Evolutionary conservation across 2,797 vertebrate species (phyloP), one percentile per base, ranked within the genome.

Genomic region (Sebastiscus tertius): DNA sequence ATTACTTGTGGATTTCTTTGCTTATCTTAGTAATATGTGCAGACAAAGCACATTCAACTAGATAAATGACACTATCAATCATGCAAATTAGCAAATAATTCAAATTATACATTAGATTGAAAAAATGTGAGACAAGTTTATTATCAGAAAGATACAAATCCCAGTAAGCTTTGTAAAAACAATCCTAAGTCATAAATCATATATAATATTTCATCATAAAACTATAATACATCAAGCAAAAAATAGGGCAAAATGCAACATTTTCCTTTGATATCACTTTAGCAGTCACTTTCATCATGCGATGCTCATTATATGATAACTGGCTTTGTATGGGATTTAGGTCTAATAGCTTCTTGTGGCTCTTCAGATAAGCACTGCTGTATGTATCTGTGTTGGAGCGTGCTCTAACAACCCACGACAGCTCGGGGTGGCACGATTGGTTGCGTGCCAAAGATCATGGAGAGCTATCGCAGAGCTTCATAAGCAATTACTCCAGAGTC

Each of bases 371-470:
- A 89, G 78, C 16, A 5, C 72, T 39, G 34, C 68, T 71, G 55
- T 8, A 29, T 69, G 24, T 5, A 29, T 69, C 62, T n/a, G 58
- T 29, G 39, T 61, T 26, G n/a, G 77, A 63, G 77, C 55, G 6
- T 61, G 78, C 68, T 86, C 72, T 60, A 77, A 90, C 77, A 75
- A 26, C 72, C 73, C 72, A 14, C 8, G 83, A 86, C 80, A 77
- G 87, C 82, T 73, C 34, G 33, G 72, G 68, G 63, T 68, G 85
- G 68, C 70, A 71, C 63, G 31, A 74, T 86, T 75, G 85, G 90
- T 90, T 31, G 9, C 68, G 82, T 91, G 90, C 88, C 86, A 82
- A 65, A 80, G 78, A 91, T 90, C 63, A 39, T 22, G 52, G 66
- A 79, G 72, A 60, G 82, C 76, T 68, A 79, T 77, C 9, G 75